Evolutionary conservation across 2,113 vertebrate genomes (phyloP).

Genomic region (Gasterosteus nipponicus): DNA sequence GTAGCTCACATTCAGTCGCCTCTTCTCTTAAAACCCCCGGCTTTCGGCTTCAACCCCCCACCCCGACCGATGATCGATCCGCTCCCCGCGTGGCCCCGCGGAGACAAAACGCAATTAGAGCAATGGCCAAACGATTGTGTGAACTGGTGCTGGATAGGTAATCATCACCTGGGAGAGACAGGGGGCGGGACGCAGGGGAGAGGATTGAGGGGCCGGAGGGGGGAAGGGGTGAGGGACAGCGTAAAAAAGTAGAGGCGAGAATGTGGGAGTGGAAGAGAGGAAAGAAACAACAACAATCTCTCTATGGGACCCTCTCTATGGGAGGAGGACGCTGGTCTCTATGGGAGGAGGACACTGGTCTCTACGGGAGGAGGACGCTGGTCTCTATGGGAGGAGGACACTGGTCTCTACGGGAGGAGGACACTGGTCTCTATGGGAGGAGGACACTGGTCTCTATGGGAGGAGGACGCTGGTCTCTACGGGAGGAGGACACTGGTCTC

Average conservation of each 20-base stretch:
- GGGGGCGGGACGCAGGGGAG: slow-evolving; percentile 2
- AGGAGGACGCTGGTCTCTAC: neutral
- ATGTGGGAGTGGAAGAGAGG: neutral
- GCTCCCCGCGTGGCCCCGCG: slow-evolving; percentile 49
- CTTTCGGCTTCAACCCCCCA: neutral
- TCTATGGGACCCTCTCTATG: no score
- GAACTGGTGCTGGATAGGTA: slow-evolving; percentile 74
- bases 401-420: neutral
- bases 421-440: no score
- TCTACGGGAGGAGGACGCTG: no score
- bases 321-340: no score
- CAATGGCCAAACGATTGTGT: slow-evolving; percentile 74
- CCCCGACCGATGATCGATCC: slow-evolving; percentile 62
- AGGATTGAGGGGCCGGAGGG: neutral
- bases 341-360: no score
- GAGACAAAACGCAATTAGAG: slow-evolving; percentile 78
- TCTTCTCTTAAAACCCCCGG: neutral
- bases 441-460: no score
- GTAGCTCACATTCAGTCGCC: slow-evolving; percentile 50
- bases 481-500: neutral
- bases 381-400: no score
- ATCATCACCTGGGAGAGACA: slow-evolving; percentile 72
- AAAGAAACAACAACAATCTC: no score
- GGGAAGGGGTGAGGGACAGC: slow-evolving; percentile 33
- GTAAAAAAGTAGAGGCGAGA: slow-evolving; percentile 18